A percentile compares a stretch with the other conserved stretches of the same genome.
phyloP scores from a whole-genome alignment of 2,113 vertebrate species.

The Tragelaphus buxtoni region DNA sequence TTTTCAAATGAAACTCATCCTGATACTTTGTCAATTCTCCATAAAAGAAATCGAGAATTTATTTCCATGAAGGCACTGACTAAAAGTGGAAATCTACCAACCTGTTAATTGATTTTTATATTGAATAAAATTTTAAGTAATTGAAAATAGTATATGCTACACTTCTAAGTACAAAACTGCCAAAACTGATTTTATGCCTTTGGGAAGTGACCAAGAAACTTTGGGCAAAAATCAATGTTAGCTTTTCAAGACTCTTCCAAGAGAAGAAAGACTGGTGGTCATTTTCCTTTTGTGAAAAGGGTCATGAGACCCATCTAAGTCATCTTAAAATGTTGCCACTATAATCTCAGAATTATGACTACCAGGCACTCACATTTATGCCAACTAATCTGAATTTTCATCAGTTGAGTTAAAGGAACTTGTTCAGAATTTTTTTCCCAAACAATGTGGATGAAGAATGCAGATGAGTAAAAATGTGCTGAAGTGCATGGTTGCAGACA shows the following conservation, averaged over 20 bases:
- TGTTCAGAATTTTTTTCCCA: not conserved
- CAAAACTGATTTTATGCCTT: not conserved
- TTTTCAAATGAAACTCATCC: not conserved
- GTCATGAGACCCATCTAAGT: not conserved
- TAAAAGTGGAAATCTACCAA: not conserved
- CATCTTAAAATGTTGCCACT: not conserved
- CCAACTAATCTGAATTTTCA: slow-evolving; percentile 22
- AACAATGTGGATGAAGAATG: not conserved
- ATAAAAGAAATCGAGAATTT: not conserved
- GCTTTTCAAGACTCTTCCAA: not conserved
- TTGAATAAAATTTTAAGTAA: slow-evolving; percentile 9
- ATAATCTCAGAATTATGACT: not conserved
- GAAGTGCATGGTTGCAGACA: not conserved
- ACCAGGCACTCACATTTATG: not conserved
- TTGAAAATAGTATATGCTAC: not conserved
- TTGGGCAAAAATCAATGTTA: not conserved
- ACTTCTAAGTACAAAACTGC: not conserved
- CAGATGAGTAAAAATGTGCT: not conserved
- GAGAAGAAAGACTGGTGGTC: not conserved
- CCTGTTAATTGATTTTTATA: not conserved
- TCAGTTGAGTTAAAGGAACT: not conserved
- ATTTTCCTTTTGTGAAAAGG: not conserved
- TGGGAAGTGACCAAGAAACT: not conserved
- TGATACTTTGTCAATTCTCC: not conserved
- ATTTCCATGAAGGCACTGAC: not conserved